Evolutionary conservation across 2,113 vertebrate species (phyloP).

Genomic region (Steatornis caripensis): DNA sequence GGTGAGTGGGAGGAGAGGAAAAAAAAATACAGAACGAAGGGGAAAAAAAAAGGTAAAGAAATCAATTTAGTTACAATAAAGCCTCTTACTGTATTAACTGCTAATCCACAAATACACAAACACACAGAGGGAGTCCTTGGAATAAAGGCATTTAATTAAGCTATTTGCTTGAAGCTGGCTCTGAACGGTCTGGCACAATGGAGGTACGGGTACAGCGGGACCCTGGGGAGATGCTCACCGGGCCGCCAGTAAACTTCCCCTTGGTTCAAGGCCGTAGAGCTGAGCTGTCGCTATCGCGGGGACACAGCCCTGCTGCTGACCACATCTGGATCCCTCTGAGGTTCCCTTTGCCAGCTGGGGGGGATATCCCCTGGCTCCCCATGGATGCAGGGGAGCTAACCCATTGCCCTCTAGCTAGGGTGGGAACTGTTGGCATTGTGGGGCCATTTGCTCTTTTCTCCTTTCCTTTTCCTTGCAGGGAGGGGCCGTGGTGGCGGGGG

Average conservation of each 20-base stretch:
- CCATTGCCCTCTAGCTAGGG: background rate
- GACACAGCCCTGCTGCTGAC: fast-evolving
- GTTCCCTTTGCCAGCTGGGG: background rate
- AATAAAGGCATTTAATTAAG: conserved; percentile 52
- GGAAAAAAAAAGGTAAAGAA: background rate
- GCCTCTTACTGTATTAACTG: conserved; percentile 49
- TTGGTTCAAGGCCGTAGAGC: background rate
- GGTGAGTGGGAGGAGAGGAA: background rate
- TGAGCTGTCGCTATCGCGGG: background rate
- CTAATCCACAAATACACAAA: conserved; percentile 57
- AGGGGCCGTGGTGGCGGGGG: background rate
- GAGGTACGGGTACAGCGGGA: fast-evolving
- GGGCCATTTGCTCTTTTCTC: background rate
- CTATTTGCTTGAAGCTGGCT: conserved; percentile 5
- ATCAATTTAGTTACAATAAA: conserved; percentile 55
- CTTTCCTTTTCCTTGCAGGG: background rate
- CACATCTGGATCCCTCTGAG: background rate
- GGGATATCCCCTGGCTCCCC: background rate
- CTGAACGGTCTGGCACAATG: background rate
- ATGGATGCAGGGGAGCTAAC: background rate
- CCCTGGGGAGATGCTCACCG: background rate
- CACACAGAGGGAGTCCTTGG: conserved; percentile 45
- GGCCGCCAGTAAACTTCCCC: background rate
- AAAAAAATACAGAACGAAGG: background rate
- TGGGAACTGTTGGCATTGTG: background rate